A percentile compares a stretch with the other conserved stretches of the same genome.
Conservation (phyloP, 2,113 vertebrate species). For the Gobius niger region DNA sequence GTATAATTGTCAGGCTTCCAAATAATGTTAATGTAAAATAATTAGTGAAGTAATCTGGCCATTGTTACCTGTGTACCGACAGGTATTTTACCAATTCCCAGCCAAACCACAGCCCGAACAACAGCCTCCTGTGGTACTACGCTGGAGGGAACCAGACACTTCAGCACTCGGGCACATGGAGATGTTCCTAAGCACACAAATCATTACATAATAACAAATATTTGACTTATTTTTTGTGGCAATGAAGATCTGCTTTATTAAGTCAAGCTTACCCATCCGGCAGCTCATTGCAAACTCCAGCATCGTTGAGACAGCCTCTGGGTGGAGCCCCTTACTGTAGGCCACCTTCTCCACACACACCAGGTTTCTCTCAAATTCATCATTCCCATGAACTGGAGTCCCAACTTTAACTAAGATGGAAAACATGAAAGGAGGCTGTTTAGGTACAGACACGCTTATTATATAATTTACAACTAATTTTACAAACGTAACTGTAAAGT, state of each 20-base stretch:
- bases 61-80: slow-evolving; percentile 79
- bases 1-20: too few species aligned
- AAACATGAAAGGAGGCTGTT: neutral
- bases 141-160: slow-evolving; percentile 85
- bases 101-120: slow-evolving; percentile 83
- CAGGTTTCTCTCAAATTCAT: slow-evolving; percentile 77
- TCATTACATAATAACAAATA: neutral
- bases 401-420: slow-evolving; percentile 69
- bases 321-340: slow-evolving; percentile 79
- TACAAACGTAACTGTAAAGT: too few species aligned
- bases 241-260: neutral
- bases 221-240: neutral
- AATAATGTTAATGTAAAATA: neutral
- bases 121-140: slow-evolving; percentile 82
- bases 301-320: slow-evolving; percentile 81
- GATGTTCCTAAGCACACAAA: slow-evolving; percentile 64
- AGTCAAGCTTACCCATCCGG: slow-evolving; percentile 80
- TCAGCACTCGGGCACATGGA: slow-evolving; percentile 80
- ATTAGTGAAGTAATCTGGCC: neutral
- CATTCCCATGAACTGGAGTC: slow-evolving; percentile 67
- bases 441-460: neutral
- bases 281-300: slow-evolving; percentile 85
- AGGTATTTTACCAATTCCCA: slow-evolving; percentile 83
- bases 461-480: too few species aligned
- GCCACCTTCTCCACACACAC: slow-evolving; percentile 80